Evolutionary conservation across 2,797 vertebrate species (phyloP).

Genomic region (Lagorchestes hirsutus): DNA sequence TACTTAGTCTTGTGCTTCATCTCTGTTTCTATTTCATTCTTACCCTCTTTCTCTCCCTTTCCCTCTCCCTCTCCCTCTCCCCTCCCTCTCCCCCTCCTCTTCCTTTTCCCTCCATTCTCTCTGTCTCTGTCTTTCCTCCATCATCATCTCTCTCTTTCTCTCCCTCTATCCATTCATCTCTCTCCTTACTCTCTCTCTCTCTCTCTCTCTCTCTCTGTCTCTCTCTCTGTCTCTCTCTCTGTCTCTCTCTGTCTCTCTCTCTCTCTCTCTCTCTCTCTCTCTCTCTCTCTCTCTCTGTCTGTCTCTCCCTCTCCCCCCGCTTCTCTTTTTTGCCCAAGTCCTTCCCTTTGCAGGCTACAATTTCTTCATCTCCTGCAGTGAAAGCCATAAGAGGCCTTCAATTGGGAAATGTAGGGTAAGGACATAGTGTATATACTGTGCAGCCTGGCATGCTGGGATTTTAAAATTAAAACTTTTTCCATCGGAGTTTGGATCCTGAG

Average conservation of each 20-base stretch:
- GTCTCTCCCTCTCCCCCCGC: neutral
- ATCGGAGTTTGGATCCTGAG: slow-evolving; percentile 67
- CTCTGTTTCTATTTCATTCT: neutral
- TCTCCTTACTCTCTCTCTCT: neutral
- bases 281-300: too few species aligned
- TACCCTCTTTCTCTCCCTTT: neutral
- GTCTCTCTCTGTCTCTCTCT: too few species aligned
- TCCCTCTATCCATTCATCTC: neutral
- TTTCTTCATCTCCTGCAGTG: slow-evolving; percentile 5
- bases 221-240: too few species aligned
- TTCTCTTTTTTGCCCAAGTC: slow-evolving; percentile 23
- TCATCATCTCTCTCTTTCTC: too few species aligned
- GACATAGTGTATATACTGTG: neutral
- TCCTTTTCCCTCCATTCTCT: neutral
- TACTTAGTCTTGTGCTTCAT: neutral
- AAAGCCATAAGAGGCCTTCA: slow-evolving; percentile 30
- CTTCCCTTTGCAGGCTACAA: neutral
- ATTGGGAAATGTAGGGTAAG: slow-evolving; percentile 37
- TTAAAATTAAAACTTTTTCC: slow-evolving; percentile 60
- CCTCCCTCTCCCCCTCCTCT: too few species aligned
- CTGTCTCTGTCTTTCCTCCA: too few species aligned
- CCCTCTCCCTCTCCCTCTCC: neutral
- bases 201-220: too few species aligned
- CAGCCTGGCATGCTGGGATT: slow-evolving; percentile 22
- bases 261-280: too few species aligned